Conservation (phyloP, 1,140 invertebrate species). For the Sycophaga agraensis region DNA sequence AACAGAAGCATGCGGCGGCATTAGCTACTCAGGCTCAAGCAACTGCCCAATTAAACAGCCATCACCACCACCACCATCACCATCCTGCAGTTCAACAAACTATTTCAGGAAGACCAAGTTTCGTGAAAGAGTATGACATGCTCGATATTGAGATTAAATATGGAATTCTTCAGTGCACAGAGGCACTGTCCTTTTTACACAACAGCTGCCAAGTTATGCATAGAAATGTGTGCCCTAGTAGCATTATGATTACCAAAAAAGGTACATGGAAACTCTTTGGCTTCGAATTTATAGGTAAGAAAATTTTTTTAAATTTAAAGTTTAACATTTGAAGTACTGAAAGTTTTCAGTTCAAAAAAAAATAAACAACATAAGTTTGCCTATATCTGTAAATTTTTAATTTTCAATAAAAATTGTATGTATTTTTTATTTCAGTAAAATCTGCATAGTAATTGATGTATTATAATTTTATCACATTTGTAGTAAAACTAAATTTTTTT, state of each 20-base stretch:
- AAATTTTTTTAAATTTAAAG: not conserved
- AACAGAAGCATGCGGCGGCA: conserved; percentile 43
- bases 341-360: too few species aligned
- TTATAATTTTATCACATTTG: not conserved
- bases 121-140: conserved; percentile 80
- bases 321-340: not conserved
- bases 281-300: conserved; percentile 87
- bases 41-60: conserved; percentile 27
- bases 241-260: conserved; percentile 89
- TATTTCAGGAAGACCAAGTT: conserved; percentile 55
- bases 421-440: not conserved
- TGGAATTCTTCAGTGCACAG: conserved; percentile 88
- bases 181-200: conserved; percentile 91
- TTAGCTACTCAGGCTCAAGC: conserved; percentile 41
- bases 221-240: conserved; percentile 90
- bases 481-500: not conserved
- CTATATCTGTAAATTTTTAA: too few species aligned
- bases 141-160: conserved; percentile 92
- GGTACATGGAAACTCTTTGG: conserved; percentile 96
- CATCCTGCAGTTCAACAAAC: conserved; percentile 33
- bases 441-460: not conserved
- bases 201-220: conserved; percentile 82
- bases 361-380: too few species aligned
- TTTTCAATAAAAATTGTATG: not conserved
- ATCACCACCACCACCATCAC: conserved; percentile 36